These are phyloP conservation scores for Parasteatoda tepidariorum DNA, from an alignment of 1,140 invertebrate species.

Conservation along the genomic window DNA sequence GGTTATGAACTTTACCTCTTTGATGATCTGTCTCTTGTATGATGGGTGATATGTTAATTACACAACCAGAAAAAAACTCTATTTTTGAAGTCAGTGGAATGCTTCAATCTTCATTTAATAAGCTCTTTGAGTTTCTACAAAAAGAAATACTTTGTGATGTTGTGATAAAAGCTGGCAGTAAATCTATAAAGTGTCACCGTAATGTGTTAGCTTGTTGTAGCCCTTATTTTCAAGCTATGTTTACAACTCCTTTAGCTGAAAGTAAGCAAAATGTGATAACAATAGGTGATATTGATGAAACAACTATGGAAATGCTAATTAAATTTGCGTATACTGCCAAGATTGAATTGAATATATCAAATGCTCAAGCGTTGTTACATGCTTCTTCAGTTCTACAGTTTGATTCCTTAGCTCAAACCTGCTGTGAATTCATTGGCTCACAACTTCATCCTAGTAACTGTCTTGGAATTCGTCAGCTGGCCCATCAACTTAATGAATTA, in stretches of 20 bases:
- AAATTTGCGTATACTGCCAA: slow-evolving; percentile 79
- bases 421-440: slow-evolving; percentile 75
- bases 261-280: slow-evolving; percentile 75
- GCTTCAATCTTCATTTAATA: slow-evolving; percentile 52
- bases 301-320: slow-evolving; percentile 76
- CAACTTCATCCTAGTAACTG: slow-evolving; percentile 79
- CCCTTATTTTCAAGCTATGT: slow-evolving; percentile 83
- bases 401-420: slow-evolving; percentile 76
- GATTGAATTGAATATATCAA: slow-evolving; percentile 75
- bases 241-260: slow-evolving; percentile 79
- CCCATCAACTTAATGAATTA: slow-evolving; percentile 31
- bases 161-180: slow-evolving; percentile 71
- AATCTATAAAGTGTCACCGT: slow-evolving; percentile 77
- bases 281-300: slow-evolving; percentile 78
- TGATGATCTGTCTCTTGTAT: not conserved
- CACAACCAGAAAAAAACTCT: slow-evolving; percentile 30
- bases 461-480: slow-evolving; percentile 52
- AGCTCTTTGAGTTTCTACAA: slow-evolving; percentile 53
- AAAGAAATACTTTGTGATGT: slow-evolving; percentile 59
- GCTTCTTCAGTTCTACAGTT: slow-evolving; percentile 80
- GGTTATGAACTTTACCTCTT: not conserved
- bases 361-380: slow-evolving; percentile 78
- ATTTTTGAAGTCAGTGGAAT: slow-evolving; percentile 50
- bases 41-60: slow-evolving; percentile 56
- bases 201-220: slow-evolving; percentile 79